These are phyloP conservation scores for Pterocles gutturalis DNA, from an alignment of 2,113 vertebrate species.

Conservation along the genomic window DNA sequence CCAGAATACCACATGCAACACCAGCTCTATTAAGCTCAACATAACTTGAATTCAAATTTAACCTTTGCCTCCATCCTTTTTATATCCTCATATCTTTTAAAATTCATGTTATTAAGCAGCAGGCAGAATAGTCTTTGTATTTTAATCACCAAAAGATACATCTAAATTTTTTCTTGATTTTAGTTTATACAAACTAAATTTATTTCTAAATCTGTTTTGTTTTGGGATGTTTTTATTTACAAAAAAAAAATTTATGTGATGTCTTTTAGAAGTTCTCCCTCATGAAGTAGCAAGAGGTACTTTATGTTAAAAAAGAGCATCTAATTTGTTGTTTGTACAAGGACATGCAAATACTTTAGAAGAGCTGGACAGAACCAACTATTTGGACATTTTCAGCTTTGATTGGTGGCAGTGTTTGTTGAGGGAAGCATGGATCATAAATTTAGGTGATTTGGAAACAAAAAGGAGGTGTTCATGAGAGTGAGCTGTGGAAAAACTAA, in stretches of 20 bases:
- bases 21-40: neutral
- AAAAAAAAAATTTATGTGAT: neutral
- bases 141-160: neutral
- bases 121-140: neutral
- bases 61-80: neutral
- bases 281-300: too few species aligned
- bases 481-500: neutral
- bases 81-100: rapidly evolving
- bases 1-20: neutral
- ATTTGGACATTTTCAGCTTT: neutral
- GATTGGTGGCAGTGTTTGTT: neutral
- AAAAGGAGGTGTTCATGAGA: neutral
- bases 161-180: neutral
- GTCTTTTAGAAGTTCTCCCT: neutral
- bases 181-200: neutral
- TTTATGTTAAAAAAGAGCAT: neutral
- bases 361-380: neutral
- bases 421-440: neutral
- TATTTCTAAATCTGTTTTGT: neutral
- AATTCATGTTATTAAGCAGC: neutral
- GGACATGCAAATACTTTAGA: neutral
- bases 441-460: neutral
- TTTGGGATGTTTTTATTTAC: neutral
- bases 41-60: neutral
- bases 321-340: neutral